Conservation (phyloP, 2,797 vertebrate genomes). For the Paguma larvata region DNA sequence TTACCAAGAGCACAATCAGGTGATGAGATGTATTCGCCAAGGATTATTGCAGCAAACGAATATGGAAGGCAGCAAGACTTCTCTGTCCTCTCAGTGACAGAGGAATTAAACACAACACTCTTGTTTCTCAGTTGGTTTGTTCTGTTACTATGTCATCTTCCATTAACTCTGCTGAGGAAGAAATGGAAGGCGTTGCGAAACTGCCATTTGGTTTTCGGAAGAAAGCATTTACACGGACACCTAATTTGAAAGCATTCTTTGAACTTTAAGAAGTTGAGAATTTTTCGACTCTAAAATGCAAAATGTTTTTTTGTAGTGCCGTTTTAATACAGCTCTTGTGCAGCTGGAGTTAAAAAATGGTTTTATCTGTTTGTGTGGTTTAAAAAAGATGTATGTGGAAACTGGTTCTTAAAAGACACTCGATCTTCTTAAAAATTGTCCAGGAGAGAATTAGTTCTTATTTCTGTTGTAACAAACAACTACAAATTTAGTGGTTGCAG, state of each 20-base stretch:
- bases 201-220: slow-evolving; percentile 33
- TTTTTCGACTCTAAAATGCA: slow-evolving; percentile 12
- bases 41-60: slow-evolving; percentile 69
- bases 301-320: not conserved
- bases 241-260: slow-evolving; percentile 15
- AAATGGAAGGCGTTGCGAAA: slow-evolving; percentile 35
- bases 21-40: slow-evolving; percentile 61
- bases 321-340: not conserved
- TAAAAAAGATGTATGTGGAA: not conserved
- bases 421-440: not conserved
- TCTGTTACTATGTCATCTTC: slow-evolving; percentile 3
- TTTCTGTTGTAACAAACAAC: not conserved
- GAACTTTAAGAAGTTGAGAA: not conserved
- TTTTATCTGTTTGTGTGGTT: not conserved
- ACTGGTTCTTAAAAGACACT: not conserved
- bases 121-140: slow-evolving; percentile 61
- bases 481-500: not conserved
- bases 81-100: not conserved
- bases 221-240: slow-evolving; percentile 33
- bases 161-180: slow-evolving; percentile 22
- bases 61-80: slow-evolving; percentile 25
- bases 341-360: slow-evolving; percentile 2
- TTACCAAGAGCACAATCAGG: slow-evolving; percentile 84
- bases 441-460: not conserved
- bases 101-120: slow-evolving; percentile 57